Conservation (phyloP, 2,797 vertebrate species). For the Myotis myotis region DNA sequence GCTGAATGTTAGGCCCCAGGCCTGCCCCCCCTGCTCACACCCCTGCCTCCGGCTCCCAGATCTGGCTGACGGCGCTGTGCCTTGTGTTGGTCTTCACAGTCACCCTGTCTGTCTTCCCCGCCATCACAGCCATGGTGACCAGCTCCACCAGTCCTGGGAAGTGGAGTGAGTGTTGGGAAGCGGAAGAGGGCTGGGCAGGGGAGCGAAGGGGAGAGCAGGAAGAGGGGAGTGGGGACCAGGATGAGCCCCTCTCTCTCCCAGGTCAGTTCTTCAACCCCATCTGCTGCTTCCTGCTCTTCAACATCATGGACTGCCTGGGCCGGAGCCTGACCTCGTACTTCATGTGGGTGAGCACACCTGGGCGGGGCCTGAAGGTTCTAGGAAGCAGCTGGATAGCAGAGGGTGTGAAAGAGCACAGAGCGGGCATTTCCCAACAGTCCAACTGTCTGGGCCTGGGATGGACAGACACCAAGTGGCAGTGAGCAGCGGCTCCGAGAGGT, state of each 20-base stretch:
- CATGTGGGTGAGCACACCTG: conserved; percentile 86
- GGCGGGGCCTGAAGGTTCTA: neutral
- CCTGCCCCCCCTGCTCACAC: neutral
- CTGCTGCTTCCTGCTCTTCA: conserved; percentile 93
- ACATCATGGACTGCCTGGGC: conserved; percentile 89
- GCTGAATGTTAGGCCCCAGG: neutral
- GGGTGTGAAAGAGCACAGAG: neutral
- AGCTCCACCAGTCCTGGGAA: conserved; percentile 76
- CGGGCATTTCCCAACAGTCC: neutral
- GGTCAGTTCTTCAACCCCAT: conserved; percentile 89
- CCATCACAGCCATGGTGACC: conserved; percentile 89
- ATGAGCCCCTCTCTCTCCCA: conserved; percentile 64
- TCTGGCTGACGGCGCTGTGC: conserved; percentile 92
- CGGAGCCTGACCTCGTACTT: conserved; percentile 87
- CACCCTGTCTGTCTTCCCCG: conserved; percentile 92
- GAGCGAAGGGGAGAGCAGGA: neutral
- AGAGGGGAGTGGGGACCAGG: neutral
- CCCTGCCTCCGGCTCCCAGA: conserved; percentile 81
- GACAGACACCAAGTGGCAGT: neutral
- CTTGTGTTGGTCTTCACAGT: conserved; percentile 91
- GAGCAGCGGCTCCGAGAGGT: neutral
- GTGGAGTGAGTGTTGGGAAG: conserved; percentile 87
- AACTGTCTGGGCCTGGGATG: neutral
- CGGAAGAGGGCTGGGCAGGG: neutral
- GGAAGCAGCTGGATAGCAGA: conserved; percentile 9